phyloP scores from a whole-genome alignment of 1,140 invertebrate species.

The Euura lappo region DNA sequence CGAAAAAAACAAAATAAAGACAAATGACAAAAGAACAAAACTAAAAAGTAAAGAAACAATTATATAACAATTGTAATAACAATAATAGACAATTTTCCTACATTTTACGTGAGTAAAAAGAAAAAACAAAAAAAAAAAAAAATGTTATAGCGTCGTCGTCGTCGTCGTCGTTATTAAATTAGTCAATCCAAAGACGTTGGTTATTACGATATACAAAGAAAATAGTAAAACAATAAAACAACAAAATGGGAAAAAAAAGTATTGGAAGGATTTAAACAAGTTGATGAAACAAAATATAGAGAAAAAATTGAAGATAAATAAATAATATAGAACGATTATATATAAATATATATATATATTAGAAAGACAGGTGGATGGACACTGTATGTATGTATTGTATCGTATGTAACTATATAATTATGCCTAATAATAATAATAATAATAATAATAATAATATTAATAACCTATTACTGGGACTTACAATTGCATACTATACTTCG shows the following conservation, averaged over 20 bases:
- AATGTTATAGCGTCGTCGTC: too few species aligned
- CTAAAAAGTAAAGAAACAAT: neutral
- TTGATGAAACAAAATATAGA: neutral
- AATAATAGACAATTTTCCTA: neutral
- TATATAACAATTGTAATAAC: neutral
- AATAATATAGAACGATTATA: conserved; percentile 8
- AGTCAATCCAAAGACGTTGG: too few species aligned
- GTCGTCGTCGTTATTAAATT: too few species aligned
- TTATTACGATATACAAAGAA: too few species aligned
- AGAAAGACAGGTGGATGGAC: conserved; percentile 38
- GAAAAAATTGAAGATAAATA: conserved; percentile 9
- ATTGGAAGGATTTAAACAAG: neutral
- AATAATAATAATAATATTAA: conserved; percentile 10
- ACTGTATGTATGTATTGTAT: conserved; percentile 58
- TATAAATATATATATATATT: conserved; percentile 5
- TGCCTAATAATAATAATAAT: conserved; percentile 37
- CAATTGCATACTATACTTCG: conserved; percentile 11
- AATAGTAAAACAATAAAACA: neutral
- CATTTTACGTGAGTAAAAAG: neutral
- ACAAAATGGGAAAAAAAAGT: neutral
- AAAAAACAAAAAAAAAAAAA: too few species aligned
- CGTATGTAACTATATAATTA: conserved; percentile 48
- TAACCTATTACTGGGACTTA: conserved; percentile 22
- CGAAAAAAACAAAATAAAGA: neutral
- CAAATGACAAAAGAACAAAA: neutral